Base-by-base conservation (phyloP, 2,888 invertebrate species). In the Oscheius onirici region DNA sequence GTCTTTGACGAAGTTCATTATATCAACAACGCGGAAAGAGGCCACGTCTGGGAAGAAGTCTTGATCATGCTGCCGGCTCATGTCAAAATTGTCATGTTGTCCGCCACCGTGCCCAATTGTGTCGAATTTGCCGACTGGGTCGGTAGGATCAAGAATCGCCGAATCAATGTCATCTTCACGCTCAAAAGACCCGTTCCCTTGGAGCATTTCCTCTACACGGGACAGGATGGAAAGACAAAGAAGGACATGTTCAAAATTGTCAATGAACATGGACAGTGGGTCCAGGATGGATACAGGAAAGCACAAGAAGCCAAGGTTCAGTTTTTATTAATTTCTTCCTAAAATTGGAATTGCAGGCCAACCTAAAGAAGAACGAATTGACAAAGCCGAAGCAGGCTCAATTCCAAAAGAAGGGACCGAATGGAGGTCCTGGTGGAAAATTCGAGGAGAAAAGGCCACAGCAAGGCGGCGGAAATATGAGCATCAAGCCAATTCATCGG, bases 1-100 rank as follows among this genome's bases (percentile, higher is more conserved):
- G 95, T 99, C 84, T 99, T 99, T 88, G 99, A 99, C 89, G 99
- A 99, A 90, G 96, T 97, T 8, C 99, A 99, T 88, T 99, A 99
- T 87, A 95, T 99, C 77, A 99, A 97, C 88, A 95, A 99, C 89
- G 91, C 92, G 51, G 95, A 95, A 92, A 90, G 99, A 76, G 99
- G 99, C 13, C 95, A 97, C 87, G 99, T 99, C 0, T 99, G 99
- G 99, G 99, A 99, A 89, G 97, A 99, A 89, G 95, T 95, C 0
- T 90, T 99, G 3, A 99, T 99, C 83, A 91, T 99, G 88, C 89
- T 99, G 66, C 97, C 99, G 2, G 92, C 93, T 6, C 95, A 95
- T 88, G 95, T 99, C 8, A 94, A 93, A 83, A 95, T 99, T 74
- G 95, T 99, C 40, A 93, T 99, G 92, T 90, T 99, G 52, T 96